Evolutionary conservation across 2,888 invertebrate species (phyloP).

Genomic region (Gymnosoma rotundatum): DNA sequence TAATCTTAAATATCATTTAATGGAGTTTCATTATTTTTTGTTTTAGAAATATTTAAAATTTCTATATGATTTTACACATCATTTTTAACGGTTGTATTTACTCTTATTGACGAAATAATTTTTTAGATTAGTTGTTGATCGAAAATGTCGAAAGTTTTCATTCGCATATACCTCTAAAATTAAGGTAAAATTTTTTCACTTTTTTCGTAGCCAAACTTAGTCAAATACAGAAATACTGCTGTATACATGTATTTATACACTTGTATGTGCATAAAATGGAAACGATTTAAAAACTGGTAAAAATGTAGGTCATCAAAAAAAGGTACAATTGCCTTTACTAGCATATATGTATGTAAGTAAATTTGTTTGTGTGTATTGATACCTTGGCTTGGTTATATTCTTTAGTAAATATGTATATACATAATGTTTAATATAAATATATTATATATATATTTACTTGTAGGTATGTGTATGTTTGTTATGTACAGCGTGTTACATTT

Average conservation of each 20-base stretch:
- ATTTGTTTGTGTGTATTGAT: slow-evolving; percentile 51
- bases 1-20: no score
- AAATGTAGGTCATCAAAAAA: slow-evolving; percentile 67
- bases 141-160: slow-evolving; percentile 9
- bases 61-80: not conserved
- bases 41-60: not conserved
- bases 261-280: slow-evolving; percentile 21
- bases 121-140: slow-evolving; percentile 1
- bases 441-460: not conserved
- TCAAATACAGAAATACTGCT: not conserved
- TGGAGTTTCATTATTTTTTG: not conserved
- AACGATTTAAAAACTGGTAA: slow-evolving; percentile 52
- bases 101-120: not conserved
- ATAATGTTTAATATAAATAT: not conserved
- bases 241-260: not conserved
- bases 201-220: not conserved
- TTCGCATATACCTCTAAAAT: slow-evolving; percentile 35
- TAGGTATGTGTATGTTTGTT: slow-evolving; percentile 4
- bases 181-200: not conserved
- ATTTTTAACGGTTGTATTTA: not conserved
- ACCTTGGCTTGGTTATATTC: slow-evolving; percentile 65
- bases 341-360: slow-evolving; percentile 1
- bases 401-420: slow-evolving; percentile 15
- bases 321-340: slow-evolving; percentile 62
- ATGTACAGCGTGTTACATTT: slow-evolving; percentile 39